Percentiles rank a stretch among this genome's conserved stretches.
Evolutionary conservation across 2,888 invertebrate genomes (phyloP).

Genomic region (Gymnoscelis rufifasciata): DNA sequence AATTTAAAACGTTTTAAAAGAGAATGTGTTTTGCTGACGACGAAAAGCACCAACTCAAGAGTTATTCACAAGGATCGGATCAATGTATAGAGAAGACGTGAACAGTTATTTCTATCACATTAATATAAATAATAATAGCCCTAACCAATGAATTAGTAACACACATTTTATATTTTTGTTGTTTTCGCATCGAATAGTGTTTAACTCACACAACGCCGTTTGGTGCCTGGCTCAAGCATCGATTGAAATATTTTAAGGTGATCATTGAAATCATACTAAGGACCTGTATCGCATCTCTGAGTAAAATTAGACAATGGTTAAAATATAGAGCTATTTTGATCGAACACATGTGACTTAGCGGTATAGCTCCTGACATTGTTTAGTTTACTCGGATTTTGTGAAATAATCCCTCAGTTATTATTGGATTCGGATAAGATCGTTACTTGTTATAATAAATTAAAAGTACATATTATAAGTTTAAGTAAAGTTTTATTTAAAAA

Average conservation of each 20-base stretch:
- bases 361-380: too few species aligned
- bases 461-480: not conserved
- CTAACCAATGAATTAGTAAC: conserved; percentile 17
- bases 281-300: too few species aligned
- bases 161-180: conserved; percentile 34
- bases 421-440: not conserved
- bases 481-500: not conserved
- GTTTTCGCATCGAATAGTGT: conserved; percentile 43
- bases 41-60: too few species aligned
- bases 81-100: not conserved
- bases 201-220: conserved; percentile 30
- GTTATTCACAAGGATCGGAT: too few species aligned
- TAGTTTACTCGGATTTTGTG: too few species aligned
- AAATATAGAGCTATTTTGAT: too few species aligned
- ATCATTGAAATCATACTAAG: conserved; percentile 41
- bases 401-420: conserved; percentile 4
- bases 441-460: not conserved
- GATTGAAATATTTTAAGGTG: conserved; percentile 25
- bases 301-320: too few species aligned
- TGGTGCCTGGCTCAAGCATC: conserved; percentile 59
- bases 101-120: conserved; percentile 11
- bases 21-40: too few species aligned
- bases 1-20: too few species aligned
- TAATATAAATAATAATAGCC: conserved; percentile 6
- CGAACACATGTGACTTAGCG: too few species aligned